A percentile compares a stretch with the other conserved stretches of the same genome.
phyloP scores from a whole-genome alignment of 1,140 invertebrate genomes.

The Hormaphis cornu region DNA sequence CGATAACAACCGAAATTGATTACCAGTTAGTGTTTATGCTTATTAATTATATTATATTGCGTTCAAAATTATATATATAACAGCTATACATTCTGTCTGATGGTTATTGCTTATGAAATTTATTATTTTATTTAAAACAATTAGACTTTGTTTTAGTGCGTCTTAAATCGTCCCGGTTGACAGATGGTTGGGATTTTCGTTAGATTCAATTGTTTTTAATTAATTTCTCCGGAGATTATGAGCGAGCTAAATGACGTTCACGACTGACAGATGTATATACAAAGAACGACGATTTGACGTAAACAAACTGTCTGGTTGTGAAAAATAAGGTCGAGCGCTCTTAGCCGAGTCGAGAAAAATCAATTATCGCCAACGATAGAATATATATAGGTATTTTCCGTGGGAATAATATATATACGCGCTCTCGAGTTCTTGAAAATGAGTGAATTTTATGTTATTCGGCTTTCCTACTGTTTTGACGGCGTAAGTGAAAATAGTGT shows the following conservation, averaged over 20 bases:
- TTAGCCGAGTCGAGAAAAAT: background rate
- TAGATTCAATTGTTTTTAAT: background rate
- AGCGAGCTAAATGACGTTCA: background rate
- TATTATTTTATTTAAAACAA: background rate
- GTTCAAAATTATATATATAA: background rate
- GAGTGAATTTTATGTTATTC: background rate
- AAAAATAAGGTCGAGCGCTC: slow-evolving; percentile 7
- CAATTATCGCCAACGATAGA: background rate
- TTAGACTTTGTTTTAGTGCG: background rate
- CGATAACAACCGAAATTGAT: no score
- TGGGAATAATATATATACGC: background rate
- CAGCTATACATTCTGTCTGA: background rate
- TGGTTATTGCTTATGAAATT: background rate
- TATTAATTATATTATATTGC: background rate
- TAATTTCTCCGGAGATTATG: background rate
- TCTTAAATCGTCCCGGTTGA: background rate
- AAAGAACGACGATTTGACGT: slow-evolving; percentile 8
- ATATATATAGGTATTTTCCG: background rate
- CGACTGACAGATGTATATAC: slow-evolving; percentile 11
- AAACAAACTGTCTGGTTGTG: slow-evolving; percentile 1
- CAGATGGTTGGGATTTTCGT: background rate
- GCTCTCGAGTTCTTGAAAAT: background rate
- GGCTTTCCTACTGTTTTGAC: background rate
- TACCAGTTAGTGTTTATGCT: no score
- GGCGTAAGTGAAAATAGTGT: background rate